These are phyloP conservation scores for Cynocephalus volans DNA, from an alignment of 2,113 vertebrate species.

Conservation along the genomic window DNA sequence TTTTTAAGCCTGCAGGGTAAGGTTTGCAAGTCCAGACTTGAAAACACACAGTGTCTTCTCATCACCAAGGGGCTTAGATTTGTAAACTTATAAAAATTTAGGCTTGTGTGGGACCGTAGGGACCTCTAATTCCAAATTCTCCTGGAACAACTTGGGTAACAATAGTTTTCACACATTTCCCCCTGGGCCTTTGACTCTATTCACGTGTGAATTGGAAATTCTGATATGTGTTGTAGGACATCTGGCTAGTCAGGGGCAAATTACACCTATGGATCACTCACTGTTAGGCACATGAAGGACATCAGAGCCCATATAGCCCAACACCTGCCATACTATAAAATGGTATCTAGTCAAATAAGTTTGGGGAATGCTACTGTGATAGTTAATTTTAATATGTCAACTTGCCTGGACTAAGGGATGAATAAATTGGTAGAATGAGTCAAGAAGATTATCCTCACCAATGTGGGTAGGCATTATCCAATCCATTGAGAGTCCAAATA, in stretches of 20 bases:
- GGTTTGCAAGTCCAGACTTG: constrained; percentile 32
- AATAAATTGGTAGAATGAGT: background rate
- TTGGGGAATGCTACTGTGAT: background rate
- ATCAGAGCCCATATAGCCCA: background rate
- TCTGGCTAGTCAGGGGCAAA: background rate
- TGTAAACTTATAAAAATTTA: constrained; percentile 44
- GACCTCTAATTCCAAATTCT: constrained; percentile 1
- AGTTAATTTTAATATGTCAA: background rate
- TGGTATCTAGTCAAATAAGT: background rate
- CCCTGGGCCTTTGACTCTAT: background rate
- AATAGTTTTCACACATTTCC: background rate
- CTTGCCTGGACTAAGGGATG: background rate
- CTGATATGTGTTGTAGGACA: background rate
- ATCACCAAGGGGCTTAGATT: background rate
- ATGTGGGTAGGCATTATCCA: background rate
- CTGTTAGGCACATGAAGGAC: background rate
- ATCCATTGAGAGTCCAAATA: background rate
- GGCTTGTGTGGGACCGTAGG: background rate
- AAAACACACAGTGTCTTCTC: constrained; percentile 36
- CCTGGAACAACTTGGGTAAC: background rate
- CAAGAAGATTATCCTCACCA: background rate
- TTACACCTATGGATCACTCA: background rate
- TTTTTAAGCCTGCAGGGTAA: background rate
- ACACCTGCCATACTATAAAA: background rate
- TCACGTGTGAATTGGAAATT: background rate